Conservation (phyloP, 2,797 vertebrate species). For the Podarcis siculus region DNA sequence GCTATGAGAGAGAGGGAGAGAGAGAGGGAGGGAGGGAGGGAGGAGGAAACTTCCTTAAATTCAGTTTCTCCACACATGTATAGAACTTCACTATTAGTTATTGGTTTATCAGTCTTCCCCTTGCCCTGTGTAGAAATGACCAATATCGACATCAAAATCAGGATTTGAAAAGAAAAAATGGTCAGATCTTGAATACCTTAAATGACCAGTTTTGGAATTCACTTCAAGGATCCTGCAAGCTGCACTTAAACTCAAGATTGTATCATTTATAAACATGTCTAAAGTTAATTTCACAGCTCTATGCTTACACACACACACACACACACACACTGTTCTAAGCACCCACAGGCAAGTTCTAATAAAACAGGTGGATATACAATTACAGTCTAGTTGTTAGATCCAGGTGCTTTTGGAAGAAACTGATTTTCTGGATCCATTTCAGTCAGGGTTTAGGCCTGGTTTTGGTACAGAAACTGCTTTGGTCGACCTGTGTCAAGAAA, state of each 20-base stretch:
- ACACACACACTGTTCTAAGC: not conserved
- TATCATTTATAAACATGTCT: not conserved
- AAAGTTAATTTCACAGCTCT: not conserved
- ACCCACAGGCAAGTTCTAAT: constrained; percentile 16
- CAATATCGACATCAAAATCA: not conserved
- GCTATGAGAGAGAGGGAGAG: no score
- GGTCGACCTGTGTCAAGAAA: no score
- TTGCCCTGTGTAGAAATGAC: not conserved
- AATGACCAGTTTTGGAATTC: not conserved
- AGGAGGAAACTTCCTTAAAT: no score
- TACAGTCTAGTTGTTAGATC: not conserved
- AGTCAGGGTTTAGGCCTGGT: no score
- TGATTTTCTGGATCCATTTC: no score
- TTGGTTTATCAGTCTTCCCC: no score
- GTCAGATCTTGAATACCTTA: not conserved
- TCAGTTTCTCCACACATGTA: no score
- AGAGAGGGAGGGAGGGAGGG: no score
- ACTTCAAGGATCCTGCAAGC: not conserved
- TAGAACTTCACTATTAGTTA: not conserved
- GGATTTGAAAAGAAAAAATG: not conserved
- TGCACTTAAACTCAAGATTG: not conserved
- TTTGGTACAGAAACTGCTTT: no score
- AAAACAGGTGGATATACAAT: not conserved
- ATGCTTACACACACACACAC: not conserved
- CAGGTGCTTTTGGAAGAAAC: no score